These are phyloP conservation scores for Paralinhomoeus sp. DNA, from an alignment of 2,888 invertebrate genomes.

Conservation along the genomic window DNA sequence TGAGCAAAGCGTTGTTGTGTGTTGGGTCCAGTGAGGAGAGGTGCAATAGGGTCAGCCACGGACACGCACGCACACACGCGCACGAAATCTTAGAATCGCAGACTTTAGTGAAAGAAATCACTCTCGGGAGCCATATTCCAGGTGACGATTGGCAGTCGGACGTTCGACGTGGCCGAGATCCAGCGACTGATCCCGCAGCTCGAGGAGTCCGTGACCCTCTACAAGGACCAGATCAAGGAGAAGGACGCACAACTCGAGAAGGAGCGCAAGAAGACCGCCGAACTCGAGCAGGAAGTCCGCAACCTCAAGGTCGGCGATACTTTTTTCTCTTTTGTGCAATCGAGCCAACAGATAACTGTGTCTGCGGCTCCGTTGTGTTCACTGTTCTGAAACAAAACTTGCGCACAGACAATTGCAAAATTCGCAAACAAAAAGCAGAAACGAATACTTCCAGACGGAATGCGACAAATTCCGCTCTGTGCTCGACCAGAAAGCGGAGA, in stretches of 20 bases:
- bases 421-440: not conserved
- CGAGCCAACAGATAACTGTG: no score
- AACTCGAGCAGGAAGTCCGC: constrained; percentile 28
- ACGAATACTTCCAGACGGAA: constrained; percentile 23
- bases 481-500: constrained; percentile 29
- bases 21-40: no score
- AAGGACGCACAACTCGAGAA: constrained; percentile 23
- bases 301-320: constrained; percentile 16
- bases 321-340: no score
- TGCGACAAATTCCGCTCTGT: constrained; percentile 32
- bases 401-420: not conserved
- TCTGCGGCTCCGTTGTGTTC: no score
- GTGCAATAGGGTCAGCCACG: no score
- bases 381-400: not conserved
- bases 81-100: no score
- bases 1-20: no score
- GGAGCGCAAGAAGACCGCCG: constrained; percentile 23
- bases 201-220: constrained; percentile 17
- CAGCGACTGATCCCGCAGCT: constrained; percentile 15
- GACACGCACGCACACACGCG: no score
- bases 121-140: no score
- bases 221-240: constrained; percentile 19
- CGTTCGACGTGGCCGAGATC: not conserved
- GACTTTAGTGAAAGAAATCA: no score
- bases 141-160: not conserved